phyloP scores from a whole-genome alignment of 2,888 invertebrate species.

The Lysandra coridon region DNA sequence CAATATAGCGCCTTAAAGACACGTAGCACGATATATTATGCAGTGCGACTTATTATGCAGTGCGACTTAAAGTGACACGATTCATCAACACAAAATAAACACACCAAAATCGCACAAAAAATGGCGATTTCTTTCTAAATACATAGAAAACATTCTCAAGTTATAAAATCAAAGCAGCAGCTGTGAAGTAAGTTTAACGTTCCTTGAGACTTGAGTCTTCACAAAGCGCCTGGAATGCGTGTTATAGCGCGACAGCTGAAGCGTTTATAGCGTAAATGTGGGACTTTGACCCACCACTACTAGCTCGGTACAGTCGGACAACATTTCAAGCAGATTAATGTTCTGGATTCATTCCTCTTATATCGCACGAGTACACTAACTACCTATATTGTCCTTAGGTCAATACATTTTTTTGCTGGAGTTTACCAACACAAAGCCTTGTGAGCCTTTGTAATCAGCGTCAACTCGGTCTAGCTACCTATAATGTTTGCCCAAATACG shows the following conservation, averaged over 20 bases:
- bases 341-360: neutral
- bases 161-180: no score
- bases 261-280: constrained; percentile 6
- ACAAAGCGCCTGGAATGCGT: neutral
- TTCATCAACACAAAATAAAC: no score
- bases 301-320: neutral
- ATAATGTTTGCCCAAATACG: constrained; percentile 7
- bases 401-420: neutral
- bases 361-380: neutral
- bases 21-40: no score
- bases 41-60: no score
- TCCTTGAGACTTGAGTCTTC: neutral
- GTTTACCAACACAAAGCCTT: neutral
- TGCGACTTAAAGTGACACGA: no score
- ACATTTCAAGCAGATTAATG: neutral
- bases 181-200: no score
- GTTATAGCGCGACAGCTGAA: neutral
- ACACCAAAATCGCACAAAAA: no score
- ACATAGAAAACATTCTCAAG: no score
- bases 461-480: neutral
- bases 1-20: no score
- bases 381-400: neutral
- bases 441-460: neutral
- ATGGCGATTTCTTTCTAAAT: no score
- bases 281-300: constrained; percentile 5